Conservation (phyloP, 2,797 vertebrate genomes). For the Hemibagrus guttatus region DNA sequence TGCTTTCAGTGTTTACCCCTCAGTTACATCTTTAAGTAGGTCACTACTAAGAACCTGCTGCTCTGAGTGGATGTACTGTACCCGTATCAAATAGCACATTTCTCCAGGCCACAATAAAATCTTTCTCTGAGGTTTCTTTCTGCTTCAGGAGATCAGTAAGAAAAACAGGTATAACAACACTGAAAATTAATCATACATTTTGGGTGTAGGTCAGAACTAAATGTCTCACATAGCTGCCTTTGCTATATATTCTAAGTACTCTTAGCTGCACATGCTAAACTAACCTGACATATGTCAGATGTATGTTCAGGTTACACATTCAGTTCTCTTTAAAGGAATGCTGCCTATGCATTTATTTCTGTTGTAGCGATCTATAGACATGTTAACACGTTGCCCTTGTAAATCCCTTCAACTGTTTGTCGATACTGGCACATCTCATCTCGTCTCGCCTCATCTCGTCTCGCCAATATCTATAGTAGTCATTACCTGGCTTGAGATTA, state of each 20-base stretch:
- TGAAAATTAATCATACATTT: background rate
- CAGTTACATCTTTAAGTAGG: background rate
- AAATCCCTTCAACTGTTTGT: background rate
- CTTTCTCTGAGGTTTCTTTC: background rate
- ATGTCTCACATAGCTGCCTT: background rate
- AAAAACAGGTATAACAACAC: background rate
- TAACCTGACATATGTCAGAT: background rate
- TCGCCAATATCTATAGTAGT: background rate
- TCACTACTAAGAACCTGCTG: background rate
- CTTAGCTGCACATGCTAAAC: background rate
- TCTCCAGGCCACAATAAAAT: background rate
- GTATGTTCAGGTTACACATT: background rate
- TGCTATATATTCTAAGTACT: background rate
- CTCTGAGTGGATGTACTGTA: background rate
- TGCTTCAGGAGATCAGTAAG: background rate
- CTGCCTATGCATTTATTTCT: background rate
- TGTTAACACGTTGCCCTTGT: background rate
- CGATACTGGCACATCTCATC: background rate
- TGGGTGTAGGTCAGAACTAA: background rate
- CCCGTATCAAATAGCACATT: constrained; percentile 17
- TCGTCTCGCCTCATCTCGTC: too few species aligned
- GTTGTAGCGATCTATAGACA: background rate
- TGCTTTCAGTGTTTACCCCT: background rate
- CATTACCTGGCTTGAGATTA: constrained; percentile 8
- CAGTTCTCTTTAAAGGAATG: background rate